Evolutionary conservation across 2,797 vertebrate genomes (phyloP).

Genomic region (Oryzias dopingdopingensis): DNA sequence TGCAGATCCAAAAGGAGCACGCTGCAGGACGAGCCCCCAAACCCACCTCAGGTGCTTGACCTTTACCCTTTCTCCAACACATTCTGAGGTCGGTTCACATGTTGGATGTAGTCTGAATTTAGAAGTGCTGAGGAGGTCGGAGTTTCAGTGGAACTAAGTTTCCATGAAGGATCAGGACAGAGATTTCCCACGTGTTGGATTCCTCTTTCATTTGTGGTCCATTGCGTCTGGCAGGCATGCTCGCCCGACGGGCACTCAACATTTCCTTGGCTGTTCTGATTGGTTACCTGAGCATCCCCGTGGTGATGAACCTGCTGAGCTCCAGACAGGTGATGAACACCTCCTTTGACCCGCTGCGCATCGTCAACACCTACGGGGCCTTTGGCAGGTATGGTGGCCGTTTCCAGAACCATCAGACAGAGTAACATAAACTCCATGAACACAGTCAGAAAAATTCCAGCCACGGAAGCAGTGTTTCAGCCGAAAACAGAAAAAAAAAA

Average conservation of each 20-base stretch:
- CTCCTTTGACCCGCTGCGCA: conserved; percentile 88
- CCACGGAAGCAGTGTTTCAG: too few species aligned
- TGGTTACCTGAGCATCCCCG: conserved; percentile 86
- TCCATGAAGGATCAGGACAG: not conserved
- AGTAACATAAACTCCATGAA: too few species aligned
- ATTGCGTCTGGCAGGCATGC: conserved; percentile 72
- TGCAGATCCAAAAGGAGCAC: conserved; percentile 65
- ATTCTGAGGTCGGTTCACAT: too few species aligned
- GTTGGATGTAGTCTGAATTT: too few species aligned
- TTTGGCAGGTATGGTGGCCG: conserved; percentile 85
- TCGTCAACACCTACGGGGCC: conserved; percentile 96
- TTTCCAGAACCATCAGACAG: too few species aligned
- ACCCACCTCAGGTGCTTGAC: conserved; percentile 63
- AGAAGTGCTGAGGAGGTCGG: too few species aligned
- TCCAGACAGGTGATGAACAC: conserved; percentile 92
- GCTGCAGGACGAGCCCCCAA: conserved; percentile 12
- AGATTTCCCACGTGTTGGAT: not conserved
- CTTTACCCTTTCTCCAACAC: not conserved
- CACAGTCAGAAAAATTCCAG: too few species aligned
- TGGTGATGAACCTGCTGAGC: conserved; percentile 88
- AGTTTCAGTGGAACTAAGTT: not conserved
- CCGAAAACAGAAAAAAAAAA: too few species aligned
- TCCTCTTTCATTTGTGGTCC: too few species aligned
- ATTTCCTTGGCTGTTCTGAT: conserved; percentile 83
- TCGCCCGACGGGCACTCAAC: conserved; percentile 78